Evolutionary conservation across 1,140 invertebrate genomes (phyloP).

Genomic region (Zaprionus vittiger): DNA sequence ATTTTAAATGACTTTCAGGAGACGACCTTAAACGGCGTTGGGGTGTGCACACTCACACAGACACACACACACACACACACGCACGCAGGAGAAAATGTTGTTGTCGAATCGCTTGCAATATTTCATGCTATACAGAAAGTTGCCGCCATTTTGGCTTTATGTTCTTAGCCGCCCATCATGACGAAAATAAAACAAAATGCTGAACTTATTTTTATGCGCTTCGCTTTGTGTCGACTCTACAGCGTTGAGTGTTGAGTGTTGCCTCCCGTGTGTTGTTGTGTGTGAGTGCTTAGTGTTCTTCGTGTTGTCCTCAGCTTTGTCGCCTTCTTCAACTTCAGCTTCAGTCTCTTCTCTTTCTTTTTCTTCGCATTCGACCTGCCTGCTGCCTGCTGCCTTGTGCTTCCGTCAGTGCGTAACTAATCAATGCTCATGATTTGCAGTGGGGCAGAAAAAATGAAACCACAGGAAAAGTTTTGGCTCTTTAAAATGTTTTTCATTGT

Average conservation of each 20-base stretch:
- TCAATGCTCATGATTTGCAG: constrained; percentile 57
- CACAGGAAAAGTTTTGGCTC: constrained; percentile 29
- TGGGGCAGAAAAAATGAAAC: constrained; percentile 32
- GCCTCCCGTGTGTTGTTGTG: not conserved
- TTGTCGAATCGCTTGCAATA: constrained; percentile 29
- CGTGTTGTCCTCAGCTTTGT: constrained; percentile 6
- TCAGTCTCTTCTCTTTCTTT: not conserved
- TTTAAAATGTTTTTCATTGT: constrained; percentile 35
- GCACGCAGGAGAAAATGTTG: constrained; percentile 13
- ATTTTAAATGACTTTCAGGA: constrained; percentile 82
- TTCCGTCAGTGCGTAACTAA: constrained; percentile 54
- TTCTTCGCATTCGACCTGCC: not conserved
- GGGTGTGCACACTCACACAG: constrained; percentile 31
- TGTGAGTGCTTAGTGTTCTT: not conserved
- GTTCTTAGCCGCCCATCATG: constrained; percentile 35
- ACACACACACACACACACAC: constrained; percentile 7
- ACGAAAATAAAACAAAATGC: constrained; percentile 32
- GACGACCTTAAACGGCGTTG: constrained; percentile 60
- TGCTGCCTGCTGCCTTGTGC: not conserved
- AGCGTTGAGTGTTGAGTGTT: not conserved
- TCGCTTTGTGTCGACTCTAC: constrained; percentile 6
- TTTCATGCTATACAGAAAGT: constrained; percentile 32
- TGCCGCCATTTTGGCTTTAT: constrained; percentile 39
- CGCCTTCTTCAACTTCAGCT: not conserved
- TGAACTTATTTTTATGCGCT: constrained; percentile 36